Base-by-base conservation (phyloP, 2,113 vertebrate genomes). In the Falco punctatus region DNA sequence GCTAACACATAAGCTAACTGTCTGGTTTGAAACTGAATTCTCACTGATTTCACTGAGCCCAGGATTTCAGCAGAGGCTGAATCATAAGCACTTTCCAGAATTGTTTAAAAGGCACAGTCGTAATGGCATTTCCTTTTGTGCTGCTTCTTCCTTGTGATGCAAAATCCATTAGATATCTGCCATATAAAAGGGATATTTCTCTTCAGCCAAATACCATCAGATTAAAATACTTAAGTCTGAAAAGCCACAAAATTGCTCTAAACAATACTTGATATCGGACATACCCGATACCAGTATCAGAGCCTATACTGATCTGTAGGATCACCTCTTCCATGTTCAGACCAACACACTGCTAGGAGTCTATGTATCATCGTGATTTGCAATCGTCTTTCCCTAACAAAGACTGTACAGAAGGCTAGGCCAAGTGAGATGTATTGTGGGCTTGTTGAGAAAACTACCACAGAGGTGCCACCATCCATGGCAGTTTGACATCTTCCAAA, bases 61-160 rank as follows among this genome's bases (percentile, higher is more conserved):
- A 42, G 71, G 62, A 83, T 77, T 85, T 95, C 42, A 83, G 93
- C 75, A 73, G 42, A 83, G 72, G 71, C 93, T 94, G 93, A 96
- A 94, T 95, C 91, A 92, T 24, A 62, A 82, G 38, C 32, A 32
- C 51, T 83, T 88, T 59, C 4, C 67, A 81, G 90, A 95, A n/a
- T 4, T 82, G 65, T 80, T 90, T 54, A 52, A 92, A 83, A 88
- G 65, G 55, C 75, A 57, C n/a, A 78, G 52, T 66, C 61, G 33
- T 16, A 55, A 20, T 48, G 55, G 77, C 27, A 46, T 58, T 92
- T 96, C 82, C 64, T 93, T 61, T 70, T 58, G 44, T 77, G 57
- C 59, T 67, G 30, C 71, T 59, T 32, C 46, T 46, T 91, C 59
- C 52, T 91, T 64, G 35, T 40, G 70, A 72, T 72, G 48, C 57